Conservation (phyloP, 2,888 invertebrate genomes). For the Lasiommata megera region DNA sequence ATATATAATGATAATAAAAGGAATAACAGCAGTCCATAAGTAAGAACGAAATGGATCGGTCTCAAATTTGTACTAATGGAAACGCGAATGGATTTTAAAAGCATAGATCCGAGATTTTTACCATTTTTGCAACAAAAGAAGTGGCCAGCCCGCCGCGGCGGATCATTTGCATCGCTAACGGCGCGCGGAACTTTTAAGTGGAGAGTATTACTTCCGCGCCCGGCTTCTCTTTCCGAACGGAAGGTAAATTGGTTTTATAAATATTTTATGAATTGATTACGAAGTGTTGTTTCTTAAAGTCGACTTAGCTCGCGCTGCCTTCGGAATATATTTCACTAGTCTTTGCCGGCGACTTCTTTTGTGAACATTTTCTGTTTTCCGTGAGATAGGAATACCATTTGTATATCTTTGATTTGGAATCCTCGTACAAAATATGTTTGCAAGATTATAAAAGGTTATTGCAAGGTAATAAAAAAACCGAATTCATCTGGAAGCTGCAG, state of each 20-base stretch:
- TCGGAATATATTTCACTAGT: not conserved
- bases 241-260: not conserved
- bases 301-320: not conserved
- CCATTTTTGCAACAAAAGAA: not conserved
- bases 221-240: not conserved
- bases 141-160: not conserved
- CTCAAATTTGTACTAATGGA: not conserved
- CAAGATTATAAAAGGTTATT: no score
- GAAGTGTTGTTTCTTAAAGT: not conserved
- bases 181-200: not conserved
- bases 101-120: not conserved
- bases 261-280: not conserved
- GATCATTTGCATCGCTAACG: constrained; percentile 5
- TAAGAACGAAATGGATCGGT: not conserved
- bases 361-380: not conserved
- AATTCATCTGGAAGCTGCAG: no score
- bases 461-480: no score
- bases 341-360: not conserved
- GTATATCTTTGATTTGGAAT: no score
- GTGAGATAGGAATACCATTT: no score
- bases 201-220: not conserved
- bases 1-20: no score
- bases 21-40: no score
- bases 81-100: not conserved
- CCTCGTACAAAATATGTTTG: no score